Conservation (phyloP, 2,797 vertebrate species). For the Melanotaenia parkinsoni region DNA sequence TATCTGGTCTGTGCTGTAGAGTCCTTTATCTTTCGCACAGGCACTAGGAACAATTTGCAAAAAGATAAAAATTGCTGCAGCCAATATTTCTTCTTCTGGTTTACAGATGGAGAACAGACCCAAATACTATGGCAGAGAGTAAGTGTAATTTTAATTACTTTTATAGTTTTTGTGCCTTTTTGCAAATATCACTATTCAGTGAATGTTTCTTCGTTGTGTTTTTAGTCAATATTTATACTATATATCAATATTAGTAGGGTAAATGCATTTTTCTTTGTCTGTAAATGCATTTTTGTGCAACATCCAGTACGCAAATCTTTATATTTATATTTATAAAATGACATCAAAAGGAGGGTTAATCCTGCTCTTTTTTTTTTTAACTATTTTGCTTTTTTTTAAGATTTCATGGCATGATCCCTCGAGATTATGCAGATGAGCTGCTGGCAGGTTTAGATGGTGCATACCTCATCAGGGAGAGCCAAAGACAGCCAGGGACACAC, state of each 20-base stretch:
- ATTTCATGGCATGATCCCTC: conserved; percentile 95
- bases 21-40: conserved; percentile 60
- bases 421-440: conserved; percentile 93
- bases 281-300: background rate
- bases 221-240: conserved; percentile 36
- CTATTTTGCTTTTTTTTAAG: conserved; percentile 64
- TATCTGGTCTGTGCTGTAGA: conserved; percentile 55
- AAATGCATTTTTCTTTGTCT: conserved; percentile 14
- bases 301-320: background rate
- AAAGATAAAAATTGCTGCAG: conserved; percentile 53
- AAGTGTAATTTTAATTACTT: conserved; percentile 81
- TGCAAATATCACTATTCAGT: background rate
- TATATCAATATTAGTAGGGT: conserved; percentile 18
- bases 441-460: conserved; percentile 90
- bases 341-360: background rate
- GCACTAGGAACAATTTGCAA: conserved; percentile 55
- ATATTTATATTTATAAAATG: conserved; percentile 8
- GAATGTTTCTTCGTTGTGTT: conserved; percentile 34
- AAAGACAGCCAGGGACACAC: conserved; percentile 94
- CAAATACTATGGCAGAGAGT: conserved; percentile 99
- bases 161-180: conserved; percentile 21
- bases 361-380: background rate
- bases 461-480: conserved; percentile 97
- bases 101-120: conserved; percentile 95
- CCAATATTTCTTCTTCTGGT: conserved; percentile 64